Percentiles rank a stretch among this genome's conserved stretches.
Evolutionary conservation across 2,888 invertebrate genomes (phyloP).

Genomic region (Caradrina clavipalpis): DNA sequence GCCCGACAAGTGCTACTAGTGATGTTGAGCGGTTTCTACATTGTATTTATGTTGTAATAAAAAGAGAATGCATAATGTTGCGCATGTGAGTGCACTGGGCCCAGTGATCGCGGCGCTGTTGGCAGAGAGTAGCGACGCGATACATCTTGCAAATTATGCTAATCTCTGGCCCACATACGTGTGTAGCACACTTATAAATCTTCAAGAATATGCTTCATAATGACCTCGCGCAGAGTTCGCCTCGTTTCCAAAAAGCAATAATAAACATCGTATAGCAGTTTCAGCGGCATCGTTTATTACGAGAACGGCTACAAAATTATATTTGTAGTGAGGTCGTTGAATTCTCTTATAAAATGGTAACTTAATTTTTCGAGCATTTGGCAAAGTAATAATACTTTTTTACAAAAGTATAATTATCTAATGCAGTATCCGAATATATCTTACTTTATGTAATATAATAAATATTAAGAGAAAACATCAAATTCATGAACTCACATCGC

Average conservation of each 20-base stretch:
- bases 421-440: background rate
- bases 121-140: conserved; percentile 15
- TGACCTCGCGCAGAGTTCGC: conserved; percentile 9
- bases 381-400: background rate
- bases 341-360: background rate
- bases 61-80: background rate
- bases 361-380: background rate
- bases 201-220: conserved; percentile 42
- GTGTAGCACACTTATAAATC: conserved; percentile 23
- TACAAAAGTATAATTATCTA: background rate
- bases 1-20: background rate
- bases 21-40: background rate
- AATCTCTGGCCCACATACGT: conserved; percentile 37
- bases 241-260: conserved; percentile 6
- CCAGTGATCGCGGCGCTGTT: conserved; percentile 4
- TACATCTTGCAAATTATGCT: conserved; percentile 29
- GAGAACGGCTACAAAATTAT: background rate
- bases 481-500: background rate
- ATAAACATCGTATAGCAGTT: conserved; percentile 33
- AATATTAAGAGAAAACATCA: too few relatives aligned
- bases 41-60: background rate
- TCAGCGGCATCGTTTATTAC: conserved; percentile 11
- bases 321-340: conserved; percentile 6
- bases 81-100: background rate
- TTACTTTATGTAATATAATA: too few relatives aligned